Evolutionary conservation across 2,797 vertebrate species (phyloP), one percentile per base, ranked within the genome.

Genomic region (Erethizon dorsatum): DNA sequence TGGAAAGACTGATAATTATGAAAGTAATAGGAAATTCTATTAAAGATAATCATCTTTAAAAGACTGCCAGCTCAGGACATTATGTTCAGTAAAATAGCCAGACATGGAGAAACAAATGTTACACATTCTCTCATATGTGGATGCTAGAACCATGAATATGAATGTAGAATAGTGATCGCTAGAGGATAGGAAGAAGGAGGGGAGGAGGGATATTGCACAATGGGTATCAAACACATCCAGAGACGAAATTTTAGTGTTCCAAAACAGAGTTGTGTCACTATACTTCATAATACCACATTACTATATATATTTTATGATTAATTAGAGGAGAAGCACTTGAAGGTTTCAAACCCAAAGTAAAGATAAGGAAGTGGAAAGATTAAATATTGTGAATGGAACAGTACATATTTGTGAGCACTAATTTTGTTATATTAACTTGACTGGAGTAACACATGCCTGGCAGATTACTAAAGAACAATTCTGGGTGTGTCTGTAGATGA

Each of bases 31-130:
- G 47, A 92, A 88, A 90, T 88, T 5, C 2, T 83, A 47, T 50
- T n/a, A 83, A 83, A 91, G 11, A 47, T 77, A 57, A 77, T 28
- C 7, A 41, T 56, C 52, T 83, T 90, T n/a, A 69, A 93, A 91
- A 93, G 33, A 0, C 15, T 86, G 13, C 31, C 59, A 5, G 11
- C 26, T 9, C 28, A 77, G 18, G 71, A 85, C 37, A 33, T 75
- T 52, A 26, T 37, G 41, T 61, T 84, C 73, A 73, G 45, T 63
- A 6, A 75, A 75, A 37, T 15, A 75, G 28, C 47, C 69, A 37
- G 37, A 71, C 10, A 52, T 1, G 50, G 56, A 75, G 59, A 50
- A 6, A 7, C 6, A 91, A 91, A 83, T 83, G 59, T 26, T 10
- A 50, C 26, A 45, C 47, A 13, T 10, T 77, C 26, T 33, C 5